A percentile compares a stretch with the other conserved stretches of the same genome.
Evolutionary conservation across 2,797 vertebrate genomes (phyloP).

Genomic region (Apogon hyalosoma): DNA sequence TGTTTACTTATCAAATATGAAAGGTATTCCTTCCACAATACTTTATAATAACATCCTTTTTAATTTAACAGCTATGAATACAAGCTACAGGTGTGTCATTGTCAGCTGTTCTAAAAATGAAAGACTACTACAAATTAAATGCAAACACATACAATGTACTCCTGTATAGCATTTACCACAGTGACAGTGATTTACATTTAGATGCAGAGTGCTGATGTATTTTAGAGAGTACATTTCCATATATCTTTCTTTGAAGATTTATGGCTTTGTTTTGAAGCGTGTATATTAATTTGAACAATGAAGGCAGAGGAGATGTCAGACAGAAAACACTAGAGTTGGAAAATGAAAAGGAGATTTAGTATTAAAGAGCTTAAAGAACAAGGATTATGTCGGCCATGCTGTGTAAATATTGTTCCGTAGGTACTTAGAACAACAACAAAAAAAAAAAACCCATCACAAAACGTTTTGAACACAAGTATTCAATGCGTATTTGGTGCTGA

Average conservation of each 20-base stretch:
- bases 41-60: constrained; percentile 20
- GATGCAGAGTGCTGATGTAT: constrained; percentile 40
- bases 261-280: constrained; percentile 53
- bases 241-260: constrained; percentile 56
- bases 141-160: constrained; percentile 14
- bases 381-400: constrained; percentile 40
- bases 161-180: constrained; percentile 24
- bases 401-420: constrained; percentile 13
- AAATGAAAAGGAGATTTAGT: constrained; percentile 64
- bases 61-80: constrained; percentile 19
- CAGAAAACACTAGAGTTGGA: constrained; percentile 41
- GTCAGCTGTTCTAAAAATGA: constrained; percentile 2
- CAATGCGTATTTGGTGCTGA: no score
- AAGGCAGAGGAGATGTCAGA: constrained; percentile 37
- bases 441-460: neutral
- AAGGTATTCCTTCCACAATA: constrained; percentile 37
- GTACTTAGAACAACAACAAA: no score
- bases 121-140: constrained; percentile 20
- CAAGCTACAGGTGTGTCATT: constrained; percentile 37
- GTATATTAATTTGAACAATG: constrained; percentile 55
- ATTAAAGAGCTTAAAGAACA: constrained; percentile 53
- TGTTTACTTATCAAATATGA: constrained; percentile 63
- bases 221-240: constrained; percentile 56
- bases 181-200: constrained; percentile 54
- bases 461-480: neutral